Percentiles rank a stretch among this genome's conserved stretches.
Evolutionary conservation across 2,113 vertebrate species (phyloP).

Genomic region (Suncus etruscus): DNA sequence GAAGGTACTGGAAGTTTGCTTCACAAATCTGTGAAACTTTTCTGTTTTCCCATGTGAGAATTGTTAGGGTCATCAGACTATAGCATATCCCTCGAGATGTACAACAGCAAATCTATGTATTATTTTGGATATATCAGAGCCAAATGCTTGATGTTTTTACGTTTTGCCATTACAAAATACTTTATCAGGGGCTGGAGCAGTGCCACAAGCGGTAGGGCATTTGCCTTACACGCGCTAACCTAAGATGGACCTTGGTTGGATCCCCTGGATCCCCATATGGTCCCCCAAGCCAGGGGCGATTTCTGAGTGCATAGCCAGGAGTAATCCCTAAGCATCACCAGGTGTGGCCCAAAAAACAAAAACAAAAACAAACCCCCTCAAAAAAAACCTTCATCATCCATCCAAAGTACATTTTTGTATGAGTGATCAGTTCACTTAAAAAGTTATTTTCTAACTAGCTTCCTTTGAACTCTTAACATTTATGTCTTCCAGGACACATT

Average conservation of each 20-base stretch:
- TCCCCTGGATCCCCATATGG: no score
- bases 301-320: no score
- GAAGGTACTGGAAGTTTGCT: constrained; percentile 47
- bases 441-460: background rate
- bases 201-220: no score
- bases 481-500: constrained; percentile 31
- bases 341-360: no score
- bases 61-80: background rate
- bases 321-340: no score
- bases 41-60: background rate
- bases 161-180: constrained; percentile 11
- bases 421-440: background rate
- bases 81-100: background rate
- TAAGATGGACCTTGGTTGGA: no score
- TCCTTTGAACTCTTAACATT: constrained; percentile 57
- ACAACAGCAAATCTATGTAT: constrained; percentile 12
- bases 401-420: no score
- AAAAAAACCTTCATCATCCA: no score
- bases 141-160: constrained; percentile 29
- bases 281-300: no score
- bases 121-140: constrained; percentile 19
- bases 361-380: no score
- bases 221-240: no score
- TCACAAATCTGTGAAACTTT: constrained; percentile 45
- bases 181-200: no score